phyloP scores from a whole-genome alignment of 2,888 invertebrate genomes.

The Aphrophora alni region DNA sequence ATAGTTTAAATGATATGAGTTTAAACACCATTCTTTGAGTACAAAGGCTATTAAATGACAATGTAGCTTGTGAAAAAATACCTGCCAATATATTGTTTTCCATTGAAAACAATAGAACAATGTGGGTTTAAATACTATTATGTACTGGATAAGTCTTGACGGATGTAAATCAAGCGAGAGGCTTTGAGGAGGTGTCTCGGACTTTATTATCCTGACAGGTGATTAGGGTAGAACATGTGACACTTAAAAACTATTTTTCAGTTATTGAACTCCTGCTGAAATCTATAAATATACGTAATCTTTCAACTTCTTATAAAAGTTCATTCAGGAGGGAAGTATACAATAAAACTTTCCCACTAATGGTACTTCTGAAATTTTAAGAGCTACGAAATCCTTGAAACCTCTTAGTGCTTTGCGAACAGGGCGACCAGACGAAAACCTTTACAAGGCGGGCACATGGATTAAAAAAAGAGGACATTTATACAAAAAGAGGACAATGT shows the following conservation, averaged over 20 bases:
- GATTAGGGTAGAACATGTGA: background rate
- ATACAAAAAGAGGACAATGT: no score
- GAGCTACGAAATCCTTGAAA: no score
- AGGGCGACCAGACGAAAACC: no score
- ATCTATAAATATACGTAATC: no score
- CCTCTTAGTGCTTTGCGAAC: no score
- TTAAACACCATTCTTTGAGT: background rate
- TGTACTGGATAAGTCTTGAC: background rate
- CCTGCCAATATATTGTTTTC: background rate
- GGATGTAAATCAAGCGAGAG: background rate
- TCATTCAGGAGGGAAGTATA: no score
- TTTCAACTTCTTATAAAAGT: no score
- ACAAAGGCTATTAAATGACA: background rate
- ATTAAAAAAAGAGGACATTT: no score
- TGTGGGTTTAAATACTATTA: background rate
- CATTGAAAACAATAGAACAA: background rate
- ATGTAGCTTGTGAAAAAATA: background rate
- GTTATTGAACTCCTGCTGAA: no score
- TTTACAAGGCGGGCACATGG: no score
- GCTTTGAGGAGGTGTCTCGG: background rate
- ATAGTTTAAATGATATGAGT: background rate
- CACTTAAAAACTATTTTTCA: background rate
- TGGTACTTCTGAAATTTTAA: no score
- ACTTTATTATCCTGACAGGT: background rate
- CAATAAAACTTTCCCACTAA: no score